phyloP scores from a whole-genome alignment of 2,797 vertebrate genomes.

The Ptychobarbus kaznakovi region DNA sequence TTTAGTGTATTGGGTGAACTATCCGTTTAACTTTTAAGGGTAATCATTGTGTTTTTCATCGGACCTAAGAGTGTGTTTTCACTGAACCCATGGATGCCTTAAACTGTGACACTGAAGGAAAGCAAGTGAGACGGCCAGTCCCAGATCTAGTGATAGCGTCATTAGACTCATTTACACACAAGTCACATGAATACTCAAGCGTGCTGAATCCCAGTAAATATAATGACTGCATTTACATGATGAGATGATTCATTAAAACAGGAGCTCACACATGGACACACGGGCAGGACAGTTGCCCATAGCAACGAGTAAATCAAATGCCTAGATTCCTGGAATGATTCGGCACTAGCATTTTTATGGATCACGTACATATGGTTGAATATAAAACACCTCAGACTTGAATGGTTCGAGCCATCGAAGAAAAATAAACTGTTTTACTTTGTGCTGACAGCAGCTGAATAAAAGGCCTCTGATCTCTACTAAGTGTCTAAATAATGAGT shows the following conservation, averaged over 20 bases:
- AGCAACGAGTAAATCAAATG: constrained; percentile 52
- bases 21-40: not conserved
- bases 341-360: not conserved
- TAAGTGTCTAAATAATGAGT: constrained; percentile 61
- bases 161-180: constrained; percentile 67
- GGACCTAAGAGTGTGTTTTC: not conserved
- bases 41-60: not conserved
- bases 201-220: constrained; percentile 56
- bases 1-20: too few relatives aligned
- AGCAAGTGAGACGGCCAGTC: constrained; percentile 64
- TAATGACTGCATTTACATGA: constrained; percentile 55
- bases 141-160: constrained; percentile 23
- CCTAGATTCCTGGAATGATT: constrained; percentile 16
- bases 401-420: not conserved
- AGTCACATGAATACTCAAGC: constrained; percentile 62
- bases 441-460: constrained; percentile 13
- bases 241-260: constrained; percentile 70
- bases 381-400: not conserved
- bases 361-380: not conserved
- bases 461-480: constrained; percentile 25
- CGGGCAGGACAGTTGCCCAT: constrained; percentile 46
- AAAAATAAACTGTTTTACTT: constrained; percentile 11
- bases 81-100: constrained; percentile 61
- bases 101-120: constrained; percentile 56
- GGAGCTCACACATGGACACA: constrained; percentile 58